Base-by-base conservation (phyloP, 2,888 invertebrate genomes). In the Trichopria drosophilae region DNA sequence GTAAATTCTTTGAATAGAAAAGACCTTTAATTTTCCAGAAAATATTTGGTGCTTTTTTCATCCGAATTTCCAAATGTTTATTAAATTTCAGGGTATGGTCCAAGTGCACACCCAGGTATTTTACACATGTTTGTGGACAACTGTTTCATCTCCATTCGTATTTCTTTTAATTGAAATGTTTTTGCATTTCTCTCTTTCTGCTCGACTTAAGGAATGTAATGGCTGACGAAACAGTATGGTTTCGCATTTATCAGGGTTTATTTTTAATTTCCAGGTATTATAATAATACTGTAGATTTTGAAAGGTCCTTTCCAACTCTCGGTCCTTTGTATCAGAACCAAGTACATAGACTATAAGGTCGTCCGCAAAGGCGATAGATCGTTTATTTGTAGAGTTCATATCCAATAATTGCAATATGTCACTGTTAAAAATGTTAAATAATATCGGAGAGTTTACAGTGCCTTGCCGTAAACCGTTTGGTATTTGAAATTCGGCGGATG, bases 351-450 rank as follows among this genome's bases (percentile, higher is more conserved):
- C 4, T 3, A 37, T 37, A 13, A 19, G 12, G 13, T 37, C 37
- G 23, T 37, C 37, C 1, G 37, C 37, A 12, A 19, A 37, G 3
- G 37, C 16, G 4, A 37, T 37, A 4, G 22, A 22, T 12, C 24
- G 9, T 3, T 13, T 23, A 5, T 37, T 23, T 10, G 10, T 22
- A 2, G 6, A 34, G 31, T 55, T 55, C 3, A 55, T 1, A 4
- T 18, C 36, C 15, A 41, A 58, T 4, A 47, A 3, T 1, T 45
- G 46, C 4, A 56, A 41, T 1, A 60, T 5, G 7, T 57, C 58
- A 10, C 52, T 41, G 2, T 44, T 55, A 29, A 15, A 56, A 10
- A 62, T 59, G 12, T 55, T 57, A 10, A 62, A 62, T 0, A 60
- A 26, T 1, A 53, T 37, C 0, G 57, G 28, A 3, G 36, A 23